These are phyloP conservation scores for Diabrotica virgifera DNA, from an alignment of 1,140 invertebrate genomes.

Conservation along the genomic window DNA sequence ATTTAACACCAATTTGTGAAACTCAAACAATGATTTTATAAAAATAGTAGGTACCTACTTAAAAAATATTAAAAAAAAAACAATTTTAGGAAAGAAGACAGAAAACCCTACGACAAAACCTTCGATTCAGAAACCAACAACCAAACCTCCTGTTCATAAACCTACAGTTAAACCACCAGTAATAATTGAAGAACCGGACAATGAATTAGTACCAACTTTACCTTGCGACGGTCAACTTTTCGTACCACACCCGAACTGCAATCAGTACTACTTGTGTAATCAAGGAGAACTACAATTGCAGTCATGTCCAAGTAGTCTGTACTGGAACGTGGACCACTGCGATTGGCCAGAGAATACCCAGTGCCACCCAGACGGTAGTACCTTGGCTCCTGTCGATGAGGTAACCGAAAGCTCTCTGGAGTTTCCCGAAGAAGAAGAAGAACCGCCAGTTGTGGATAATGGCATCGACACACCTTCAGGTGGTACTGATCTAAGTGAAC, in stretches of 20 bases:
- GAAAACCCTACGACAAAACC: neutral
- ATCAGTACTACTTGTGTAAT: conserved; percentile 77
- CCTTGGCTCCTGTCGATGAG: conserved; percentile 19
- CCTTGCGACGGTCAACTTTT: conserved; percentile 62
- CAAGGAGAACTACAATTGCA: conserved; percentile 65
- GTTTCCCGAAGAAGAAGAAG: conserved; percentile 1
- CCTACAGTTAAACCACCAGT: neutral
- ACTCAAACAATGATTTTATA: too few species aligned
- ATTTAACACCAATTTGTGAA: too few species aligned
- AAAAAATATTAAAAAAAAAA: too few species aligned
- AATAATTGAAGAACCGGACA: conserved; percentile 5
- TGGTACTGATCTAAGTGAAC: conserved; percentile 5
- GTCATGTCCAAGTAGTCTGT: conserved; percentile 65
- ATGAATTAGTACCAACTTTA: neutral
- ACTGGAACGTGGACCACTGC: conserved; percentile 77
- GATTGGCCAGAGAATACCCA: conserved; percentile 73
- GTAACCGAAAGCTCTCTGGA: conserved; percentile 12
- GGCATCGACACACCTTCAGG: conserved; percentile 8
- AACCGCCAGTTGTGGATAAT: conserved; percentile 23
- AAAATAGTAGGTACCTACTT: too few species aligned
- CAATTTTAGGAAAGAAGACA: neutral
- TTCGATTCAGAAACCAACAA: neutral
- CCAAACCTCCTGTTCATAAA: neutral
- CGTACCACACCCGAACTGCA: conserved; percentile 66
- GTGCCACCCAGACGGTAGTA: conserved; percentile 50